A percentile compares a stretch with the other conserved stretches of the same genome.
Evolutionary conservation across 1,140 invertebrate genomes (phyloP).

Genomic region (Telenomus remus): DNA sequence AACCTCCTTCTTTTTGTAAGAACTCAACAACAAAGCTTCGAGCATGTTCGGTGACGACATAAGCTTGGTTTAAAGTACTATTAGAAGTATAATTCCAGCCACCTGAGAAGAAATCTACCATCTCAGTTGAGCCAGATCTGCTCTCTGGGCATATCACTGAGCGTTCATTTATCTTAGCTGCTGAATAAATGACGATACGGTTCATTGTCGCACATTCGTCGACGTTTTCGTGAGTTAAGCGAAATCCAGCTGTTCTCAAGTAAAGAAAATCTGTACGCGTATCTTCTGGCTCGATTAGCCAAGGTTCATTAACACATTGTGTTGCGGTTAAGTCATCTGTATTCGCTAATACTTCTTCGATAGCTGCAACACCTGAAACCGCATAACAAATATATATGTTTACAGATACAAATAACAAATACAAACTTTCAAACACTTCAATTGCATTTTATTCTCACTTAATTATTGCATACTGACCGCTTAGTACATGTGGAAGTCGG

Average conservation of each 20-base stretch:
- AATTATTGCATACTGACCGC: slow-evolving; percentile 30
- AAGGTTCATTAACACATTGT: slow-evolving; percentile 83
- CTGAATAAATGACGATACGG: slow-evolving; percentile 84
- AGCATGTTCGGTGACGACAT: slow-evolving; percentile 77
- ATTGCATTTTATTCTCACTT: too few species aligned
- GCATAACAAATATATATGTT: neutral
- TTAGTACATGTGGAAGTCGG: slow-evolving; percentile 64
- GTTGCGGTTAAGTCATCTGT: slow-evolving; percentile 71
- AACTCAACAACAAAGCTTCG: slow-evolving; percentile 84
- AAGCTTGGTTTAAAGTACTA: slow-evolving; percentile 43
- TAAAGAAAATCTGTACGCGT: slow-evolving; percentile 82
- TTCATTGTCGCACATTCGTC: slow-evolving; percentile 81
- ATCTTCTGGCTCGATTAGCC: slow-evolving; percentile 85
- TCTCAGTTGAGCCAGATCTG: slow-evolving; percentile 58
- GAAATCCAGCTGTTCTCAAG: slow-evolving; percentile 81
- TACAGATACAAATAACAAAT: too few species aligned
- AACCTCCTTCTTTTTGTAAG: slow-evolving; percentile 81
- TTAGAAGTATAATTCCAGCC: slow-evolving; percentile 79
- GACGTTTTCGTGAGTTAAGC: slow-evolving; percentile 75
- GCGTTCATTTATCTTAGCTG: slow-evolving; percentile 77
- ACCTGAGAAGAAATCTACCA: slow-evolving; percentile 83
- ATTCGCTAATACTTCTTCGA: slow-evolving; percentile 69
- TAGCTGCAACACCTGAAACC: slow-evolving; percentile 61
- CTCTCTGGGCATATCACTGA: slow-evolving; percentile 81
- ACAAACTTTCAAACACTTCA: too few species aligned